Conservation (phyloP, 2,888 invertebrate genomes). For the Caenorhabditis sulstoni region DNA sequence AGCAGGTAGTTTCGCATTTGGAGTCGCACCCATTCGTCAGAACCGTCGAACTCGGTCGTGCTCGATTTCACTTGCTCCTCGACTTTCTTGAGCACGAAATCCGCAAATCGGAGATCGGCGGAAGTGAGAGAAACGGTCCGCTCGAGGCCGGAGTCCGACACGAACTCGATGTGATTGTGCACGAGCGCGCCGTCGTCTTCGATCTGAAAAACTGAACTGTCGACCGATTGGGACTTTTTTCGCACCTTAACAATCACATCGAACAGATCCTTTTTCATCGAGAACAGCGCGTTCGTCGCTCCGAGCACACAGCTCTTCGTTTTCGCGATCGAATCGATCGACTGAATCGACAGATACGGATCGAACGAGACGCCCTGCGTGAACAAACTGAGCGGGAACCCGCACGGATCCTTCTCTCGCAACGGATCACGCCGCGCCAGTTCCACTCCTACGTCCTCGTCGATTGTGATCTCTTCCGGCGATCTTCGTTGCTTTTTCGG, state of each 20-base stretch:
- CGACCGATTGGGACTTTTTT: too few species aligned
- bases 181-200: constrained; percentile 89
- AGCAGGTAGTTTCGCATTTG: constrained; percentile 86
- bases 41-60: constrained; percentile 88
- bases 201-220: constrained; percentile 56
- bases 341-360: constrained; percentile 95
- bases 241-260: constrained; percentile 91
- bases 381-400: constrained; percentile 91
- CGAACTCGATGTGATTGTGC: constrained; percentile 84
- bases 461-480: constrained; percentile 45
- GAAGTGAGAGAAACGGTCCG: constrained; percentile 90
- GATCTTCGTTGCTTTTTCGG: constrained; percentile 9
- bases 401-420: constrained; percentile 85
- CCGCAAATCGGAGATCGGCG: constrained; percentile 95
- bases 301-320: constrained; percentile 83
- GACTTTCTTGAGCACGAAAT: constrained; percentile 87
- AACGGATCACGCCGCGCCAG: constrained; percentile 32
- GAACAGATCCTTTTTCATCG: constrained; percentile 92
- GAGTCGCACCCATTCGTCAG: constrained; percentile 95
- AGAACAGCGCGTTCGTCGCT: constrained; percentile 98
- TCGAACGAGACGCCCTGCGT: constrained; percentile 93
- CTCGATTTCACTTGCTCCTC: constrained; percentile 82
- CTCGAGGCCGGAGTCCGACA: constrained; percentile 85
- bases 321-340: constrained; percentile 89
- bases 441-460: constrained; percentile 44